Conservation (phyloP, 1,140 invertebrate genomes). For the Aricia agestis region DNA sequence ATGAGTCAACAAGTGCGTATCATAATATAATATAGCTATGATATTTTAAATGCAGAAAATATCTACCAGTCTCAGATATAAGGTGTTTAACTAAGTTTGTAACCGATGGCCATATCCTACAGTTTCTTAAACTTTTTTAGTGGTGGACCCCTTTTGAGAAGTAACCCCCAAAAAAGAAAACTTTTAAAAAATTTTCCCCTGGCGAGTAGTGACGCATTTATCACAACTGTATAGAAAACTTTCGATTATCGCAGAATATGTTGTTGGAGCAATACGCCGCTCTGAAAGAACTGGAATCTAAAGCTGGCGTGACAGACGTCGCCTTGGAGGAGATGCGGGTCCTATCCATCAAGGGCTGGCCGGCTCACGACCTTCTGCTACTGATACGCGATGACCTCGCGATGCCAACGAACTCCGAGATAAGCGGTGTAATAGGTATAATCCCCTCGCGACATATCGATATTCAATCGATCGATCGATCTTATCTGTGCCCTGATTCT, state of each 20-base stretch:
- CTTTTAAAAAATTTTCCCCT: too few species aligned
- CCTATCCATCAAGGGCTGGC: constrained; percentile 53
- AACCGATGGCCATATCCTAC: too few species aligned
- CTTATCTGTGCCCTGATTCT: background rate
- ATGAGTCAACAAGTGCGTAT: constrained; percentile 47
- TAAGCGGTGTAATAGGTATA: constrained; percentile 54
- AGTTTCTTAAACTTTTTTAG: too few species aligned
- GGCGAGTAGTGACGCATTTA: too few species aligned
- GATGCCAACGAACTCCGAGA: constrained; percentile 39
- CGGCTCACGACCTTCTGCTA: constrained; percentile 56
- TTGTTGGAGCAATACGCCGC: constrained; percentile 49
- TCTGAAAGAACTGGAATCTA: constrained; percentile 48
- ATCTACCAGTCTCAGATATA: too few species aligned
- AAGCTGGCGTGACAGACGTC: constrained; percentile 38
- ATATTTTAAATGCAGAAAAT: too few species aligned
- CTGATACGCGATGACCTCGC: constrained; percentile 51
- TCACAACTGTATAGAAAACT: too few species aligned
- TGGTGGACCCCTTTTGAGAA: too few species aligned
- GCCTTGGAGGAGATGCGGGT: constrained; percentile 47
- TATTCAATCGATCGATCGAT: too few species aligned
- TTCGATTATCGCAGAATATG: constrained; percentile 36
- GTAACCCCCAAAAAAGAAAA: too few species aligned
- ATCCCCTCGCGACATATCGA: constrained; percentile 8
- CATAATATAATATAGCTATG: background rate
- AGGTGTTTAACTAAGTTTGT: too few species aligned